Evolutionary conservation across 2,113 vertebrate species (phyloP), one percentile per base, ranked within the genome.

Genomic region (Charadrius vociferus): DNA sequence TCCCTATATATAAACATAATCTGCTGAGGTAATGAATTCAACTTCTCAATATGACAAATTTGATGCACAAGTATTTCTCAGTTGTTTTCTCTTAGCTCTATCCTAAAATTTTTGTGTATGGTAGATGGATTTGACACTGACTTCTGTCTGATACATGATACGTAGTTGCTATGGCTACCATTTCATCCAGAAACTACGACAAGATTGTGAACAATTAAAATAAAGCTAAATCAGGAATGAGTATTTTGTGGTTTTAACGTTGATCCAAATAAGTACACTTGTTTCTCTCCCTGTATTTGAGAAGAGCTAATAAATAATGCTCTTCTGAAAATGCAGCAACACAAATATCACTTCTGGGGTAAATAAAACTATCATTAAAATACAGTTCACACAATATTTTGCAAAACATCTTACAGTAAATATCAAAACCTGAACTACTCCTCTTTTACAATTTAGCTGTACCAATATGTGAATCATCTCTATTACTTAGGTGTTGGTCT

Each of bases 201-300:
- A 74, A 90, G 32, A 62, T 88, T 84, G n/a, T 82, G 78, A 94
- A 95, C 32, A 93, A 59, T 78, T 84, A 45, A n/a, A 93, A 55
- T 71, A 70, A 79, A 74, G 19, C n/a, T 86, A 87, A 93, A 85
- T 80, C 95, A 90, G 49, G 56, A 73, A 49, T 90, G 36, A 74
- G 36, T 73, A 61, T 81, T 85, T n/a, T 73, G 52, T 88, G 90
- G 47, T 52, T 89, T 52, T 84, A 90, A 70, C 53, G 30, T 93
- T 49, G 32, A 49, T 56, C 39, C 41, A 90, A 67, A 50, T 39
- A 94, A 80, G 55, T 32, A 47, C 11, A 49, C 20, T 95, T 92
- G 50, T 68, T 88, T 80, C 8, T 81, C 15, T 73, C 36, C 14
- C 43, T 80, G 1, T n/a, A 70, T 91, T 78, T 89, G 41, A 34